Evolutionary conservation across 2,113 vertebrate species (phyloP).

Genomic region (Rostratula benghalensis): DNA sequence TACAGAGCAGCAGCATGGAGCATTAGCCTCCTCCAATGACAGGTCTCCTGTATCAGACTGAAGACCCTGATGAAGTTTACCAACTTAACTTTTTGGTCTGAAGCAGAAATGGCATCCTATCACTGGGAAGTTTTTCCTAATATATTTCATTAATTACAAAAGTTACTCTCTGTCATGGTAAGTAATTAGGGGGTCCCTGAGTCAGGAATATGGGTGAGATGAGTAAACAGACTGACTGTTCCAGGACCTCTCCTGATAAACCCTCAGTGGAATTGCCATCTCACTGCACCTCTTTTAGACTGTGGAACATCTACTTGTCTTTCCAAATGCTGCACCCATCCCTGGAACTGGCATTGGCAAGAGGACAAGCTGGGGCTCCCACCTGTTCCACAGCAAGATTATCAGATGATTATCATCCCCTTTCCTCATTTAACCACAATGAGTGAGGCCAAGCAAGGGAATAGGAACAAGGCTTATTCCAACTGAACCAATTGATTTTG

Average conservation of each 20-base stretch:
- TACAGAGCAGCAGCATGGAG: background rate
- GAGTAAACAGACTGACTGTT: background rate
- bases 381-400: background rate
- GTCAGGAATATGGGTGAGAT: background rate
- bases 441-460: conserved; percentile 23
- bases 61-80: background rate
- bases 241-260: background rate
- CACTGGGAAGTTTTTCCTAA: background rate
- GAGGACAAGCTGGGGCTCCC: background rate
- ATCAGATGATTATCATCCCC: background rate
- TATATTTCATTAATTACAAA: background rate
- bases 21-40: background rate
- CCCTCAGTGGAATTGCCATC: background rate
- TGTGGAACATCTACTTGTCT: background rate
- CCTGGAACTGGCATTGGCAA: background rate
- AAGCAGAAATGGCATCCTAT: background rate
- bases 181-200: background rate
- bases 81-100: background rate
- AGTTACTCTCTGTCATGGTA: background rate
- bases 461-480: conserved; percentile 23
- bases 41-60: background rate
- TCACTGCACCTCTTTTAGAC: background rate
- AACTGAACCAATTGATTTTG: conserved; percentile 15
- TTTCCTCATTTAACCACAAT: conserved; percentile 47
- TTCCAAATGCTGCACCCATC: background rate